A percentile compares a stretch with the other conserved stretches of the same genome.
Conservation (phyloP, 2,888 invertebrate genomes). For the Penaeus monodon region DNA sequence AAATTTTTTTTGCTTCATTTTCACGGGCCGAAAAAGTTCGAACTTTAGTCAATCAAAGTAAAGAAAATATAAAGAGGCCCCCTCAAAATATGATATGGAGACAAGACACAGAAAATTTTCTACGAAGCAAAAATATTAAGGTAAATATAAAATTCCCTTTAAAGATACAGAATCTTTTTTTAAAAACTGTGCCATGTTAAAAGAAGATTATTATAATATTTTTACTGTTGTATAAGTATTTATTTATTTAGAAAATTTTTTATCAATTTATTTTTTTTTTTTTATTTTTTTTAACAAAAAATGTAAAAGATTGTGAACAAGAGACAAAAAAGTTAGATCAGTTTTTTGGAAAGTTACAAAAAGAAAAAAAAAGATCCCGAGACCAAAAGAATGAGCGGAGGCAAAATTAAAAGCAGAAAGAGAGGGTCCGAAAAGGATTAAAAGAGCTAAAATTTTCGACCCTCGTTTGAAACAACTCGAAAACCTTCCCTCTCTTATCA, state of each 20-base stretch:
- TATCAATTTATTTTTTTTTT: too few relatives aligned
- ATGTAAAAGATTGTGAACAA: not conserved
- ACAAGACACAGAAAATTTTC: not conserved
- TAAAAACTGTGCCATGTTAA: too few relatives aligned
- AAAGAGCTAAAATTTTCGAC: not conserved
- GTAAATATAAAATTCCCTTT: not conserved
- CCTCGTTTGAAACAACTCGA: slow-evolving; percentile 8
- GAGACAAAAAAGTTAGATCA: not conserved
- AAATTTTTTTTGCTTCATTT: not conserved
- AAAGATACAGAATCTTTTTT: too few relatives aligned
- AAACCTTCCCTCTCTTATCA: too few relatives aligned
- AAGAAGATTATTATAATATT: too few relatives aligned
- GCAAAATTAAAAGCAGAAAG: not conserved
- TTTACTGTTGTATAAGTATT: not conserved
- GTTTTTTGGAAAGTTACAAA: not conserved
- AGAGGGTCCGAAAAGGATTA: not conserved
- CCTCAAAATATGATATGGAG: not conserved
- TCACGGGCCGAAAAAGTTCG: not conserved
- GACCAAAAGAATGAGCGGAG: not conserved
- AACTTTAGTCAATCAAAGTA: not conserved
- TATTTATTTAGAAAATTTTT: too few relatives aligned
- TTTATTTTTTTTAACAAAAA: not conserved
- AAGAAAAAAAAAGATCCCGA: not conserved
- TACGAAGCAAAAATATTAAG: slow-evolving; percentile 8
- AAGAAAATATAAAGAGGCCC: not conserved